Base-by-base conservation (phyloP, 1,140 invertebrate genomes). In the Aricia agestis region DNA sequence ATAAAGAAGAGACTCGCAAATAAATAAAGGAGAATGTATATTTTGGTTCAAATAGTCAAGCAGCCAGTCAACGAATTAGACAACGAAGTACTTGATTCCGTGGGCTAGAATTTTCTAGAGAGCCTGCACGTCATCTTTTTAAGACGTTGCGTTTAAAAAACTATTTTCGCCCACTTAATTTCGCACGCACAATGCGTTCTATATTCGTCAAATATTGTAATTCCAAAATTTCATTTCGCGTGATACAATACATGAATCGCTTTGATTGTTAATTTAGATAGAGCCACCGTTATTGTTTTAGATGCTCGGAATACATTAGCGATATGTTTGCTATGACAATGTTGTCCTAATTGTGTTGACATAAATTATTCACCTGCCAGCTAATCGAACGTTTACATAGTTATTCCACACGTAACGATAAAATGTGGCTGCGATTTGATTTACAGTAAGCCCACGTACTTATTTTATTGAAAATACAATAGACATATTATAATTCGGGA, bases 291-390 rank as follows among this genome's bases (percentile, higher is more conserved):
- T 67, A 70, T 74, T 67, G 67, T 69, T 59, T 52, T 18, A 69
- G 61, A 71, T 71, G 68, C 66, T 52, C 42, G 45, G 19, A 58
- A 66, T 67, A 67, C 25, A 68, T 69, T 69, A 61, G 32, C 59
- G 18, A 63, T 19, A 19, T 63, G 59, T 63, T 63, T 63, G 18
- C 59, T 63, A 63, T 63, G 59, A 63, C 59, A 63, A 63, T 63
- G 59, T 63, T 63, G 59, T 63, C 59, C 59, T 63, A 63, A 63
- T 63, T 63, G 59, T 63, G 59, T 63, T 63, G 18, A 63, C 59
- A 25, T 25, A 25, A 63, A 63, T 63, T 63, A 63, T 63, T 63
- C 59, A 63, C 59, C 59, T 63, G 59, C 59, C 10, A 17, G 58
- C 58, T 63, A 63, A 63, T 63, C 59, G 59, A 19, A 63, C 36